Evolutionary conservation across 2,888 invertebrate species (phyloP).

Genomic region (Conus canariensis): DNA sequence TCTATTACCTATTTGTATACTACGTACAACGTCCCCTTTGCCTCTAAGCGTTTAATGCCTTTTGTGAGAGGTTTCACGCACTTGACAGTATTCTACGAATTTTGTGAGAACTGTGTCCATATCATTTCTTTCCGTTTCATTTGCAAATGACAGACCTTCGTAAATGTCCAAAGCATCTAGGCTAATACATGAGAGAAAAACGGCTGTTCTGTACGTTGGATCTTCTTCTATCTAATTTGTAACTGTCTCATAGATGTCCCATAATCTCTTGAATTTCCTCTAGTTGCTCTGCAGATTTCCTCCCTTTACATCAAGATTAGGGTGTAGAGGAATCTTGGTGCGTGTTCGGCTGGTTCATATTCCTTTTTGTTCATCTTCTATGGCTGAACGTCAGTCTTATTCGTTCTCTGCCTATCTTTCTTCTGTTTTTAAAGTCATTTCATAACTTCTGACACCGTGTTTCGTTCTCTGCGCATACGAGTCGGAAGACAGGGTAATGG

Average conservation of each 20-base stretch:
- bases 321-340: not conserved
- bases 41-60: too few relatives aligned
- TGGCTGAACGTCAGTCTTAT: not conserved
- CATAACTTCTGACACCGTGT: too few relatives aligned
- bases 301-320: conserved; percentile 12
- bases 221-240: not conserved
- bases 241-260: not conserved
- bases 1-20: too few relatives aligned
- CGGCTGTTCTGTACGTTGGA: not conserved
- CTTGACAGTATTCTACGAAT: conserved; percentile 2
- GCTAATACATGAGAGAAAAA: not conserved
- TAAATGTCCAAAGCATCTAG: not conserved
- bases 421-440: not conserved
- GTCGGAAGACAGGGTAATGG: too few relatives aligned
- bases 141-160: not conserved
- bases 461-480: too few relatives aligned
- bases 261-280: conserved; percentile 8
- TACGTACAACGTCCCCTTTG: too few relatives aligned
- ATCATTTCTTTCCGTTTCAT: not conserved
- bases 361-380: not conserved
- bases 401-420: not conserved
- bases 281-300: not conserved
- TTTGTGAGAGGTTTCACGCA: too few relatives aligned
- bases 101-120: not conserved
- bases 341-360: too few relatives aligned